phyloP scores from a whole-genome alignment of 2,888 invertebrate species.

The Polydrusus pterygomalis region DNA sequence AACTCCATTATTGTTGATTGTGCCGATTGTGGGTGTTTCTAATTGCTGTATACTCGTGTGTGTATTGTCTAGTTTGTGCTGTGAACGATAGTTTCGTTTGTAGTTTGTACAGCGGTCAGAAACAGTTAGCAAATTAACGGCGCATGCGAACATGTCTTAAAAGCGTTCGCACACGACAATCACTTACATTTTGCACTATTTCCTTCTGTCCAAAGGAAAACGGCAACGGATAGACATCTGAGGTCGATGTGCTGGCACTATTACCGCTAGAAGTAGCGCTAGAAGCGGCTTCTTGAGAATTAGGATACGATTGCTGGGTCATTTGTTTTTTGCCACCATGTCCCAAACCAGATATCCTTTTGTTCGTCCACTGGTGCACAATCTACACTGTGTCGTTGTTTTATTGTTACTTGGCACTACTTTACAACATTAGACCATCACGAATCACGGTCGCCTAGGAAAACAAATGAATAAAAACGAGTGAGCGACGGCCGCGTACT shows the following conservation, averaged over 20 bases:
- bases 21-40: too few relatives aligned
- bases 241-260: background rate
- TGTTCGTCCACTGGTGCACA: background rate
- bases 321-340: conserved; percentile 22
- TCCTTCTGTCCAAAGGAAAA: conserved; percentile 18
- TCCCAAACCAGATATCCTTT: background rate
- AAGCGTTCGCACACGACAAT: too few relatives aligned
- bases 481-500: background rate
- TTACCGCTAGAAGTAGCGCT: background rate
- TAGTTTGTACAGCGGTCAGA: too few relatives aligned
- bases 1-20: too few relatives aligned
- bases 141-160: too few relatives aligned
- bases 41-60: too few relatives aligned
- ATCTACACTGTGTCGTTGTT: background rate
- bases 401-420: conserved; percentile 1
- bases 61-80: too few relatives aligned
- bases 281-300: background rate
- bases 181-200: conserved; percentile 3
- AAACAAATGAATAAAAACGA: background rate
- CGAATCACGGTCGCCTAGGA: background rate
- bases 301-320: conserved; percentile 12
- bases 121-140: too few relatives aligned
- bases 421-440: background rate
- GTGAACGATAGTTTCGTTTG: too few relatives aligned
- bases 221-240: conserved; percentile 11